Evolutionary conservation across 2,113 vertebrate species (phyloP).

Genomic region (Oncorhynchus masou): DNA sequence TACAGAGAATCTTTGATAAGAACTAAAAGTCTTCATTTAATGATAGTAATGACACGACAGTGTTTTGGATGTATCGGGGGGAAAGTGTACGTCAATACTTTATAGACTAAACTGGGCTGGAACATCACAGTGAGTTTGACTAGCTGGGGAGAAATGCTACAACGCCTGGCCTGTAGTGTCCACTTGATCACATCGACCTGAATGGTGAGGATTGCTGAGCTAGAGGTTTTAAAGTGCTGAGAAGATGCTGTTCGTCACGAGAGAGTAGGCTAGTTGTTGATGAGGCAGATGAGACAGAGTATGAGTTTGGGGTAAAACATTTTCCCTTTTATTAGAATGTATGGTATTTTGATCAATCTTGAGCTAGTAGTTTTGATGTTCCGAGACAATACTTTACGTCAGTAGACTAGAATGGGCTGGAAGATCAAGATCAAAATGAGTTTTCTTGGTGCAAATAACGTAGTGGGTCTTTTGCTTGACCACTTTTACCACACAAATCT

Average conservation of each 20-base stretch:
- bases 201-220: too few relatives aligned
- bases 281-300: too few relatives aligned
- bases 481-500: not conserved
- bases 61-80: conserved; percentile 30
- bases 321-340: too few relatives aligned
- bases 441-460: not conserved
- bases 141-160: too few relatives aligned
- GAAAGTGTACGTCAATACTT: conserved; percentile 15
- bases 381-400: not conserved
- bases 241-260: too few relatives aligned
- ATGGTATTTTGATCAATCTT: not conserved
- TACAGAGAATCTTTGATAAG: too few relatives aligned
- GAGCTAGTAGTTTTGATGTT: not conserved
- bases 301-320: too few relatives aligned
- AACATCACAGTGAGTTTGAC: not conserved
- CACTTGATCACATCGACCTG: too few relatives aligned
- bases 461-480: not conserved
- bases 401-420: not conserved
- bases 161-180: too few relatives aligned
- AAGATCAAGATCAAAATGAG: not conserved
- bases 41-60: not conserved
- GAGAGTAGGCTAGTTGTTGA: too few relatives aligned
- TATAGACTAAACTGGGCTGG: not conserved
- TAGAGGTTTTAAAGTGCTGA: too few relatives aligned
- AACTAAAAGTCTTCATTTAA: too few relatives aligned